These are phyloP conservation scores for Ctenochaetus hawaiiensis DNA, from an alignment of 2,797 vertebrate genomes.

Conservation along the genomic window DNA sequence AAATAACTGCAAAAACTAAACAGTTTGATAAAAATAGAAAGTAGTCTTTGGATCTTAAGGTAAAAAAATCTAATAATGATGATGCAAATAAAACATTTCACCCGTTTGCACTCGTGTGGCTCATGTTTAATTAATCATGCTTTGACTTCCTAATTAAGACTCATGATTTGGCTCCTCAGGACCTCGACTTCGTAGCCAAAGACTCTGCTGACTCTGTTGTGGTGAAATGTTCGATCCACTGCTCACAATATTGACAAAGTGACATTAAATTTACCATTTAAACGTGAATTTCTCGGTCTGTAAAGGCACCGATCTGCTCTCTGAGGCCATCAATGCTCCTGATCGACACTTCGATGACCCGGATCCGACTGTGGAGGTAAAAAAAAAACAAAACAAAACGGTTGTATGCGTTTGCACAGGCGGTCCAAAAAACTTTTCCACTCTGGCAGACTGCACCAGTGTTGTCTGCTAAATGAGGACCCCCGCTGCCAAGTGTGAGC, in stretches of 20 bases:
- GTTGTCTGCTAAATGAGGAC: slow-evolving; percentile 42
- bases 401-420: background rate
- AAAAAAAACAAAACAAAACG: background rate
- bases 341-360: slow-evolving; percentile 17
- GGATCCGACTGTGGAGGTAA: slow-evolving; percentile 16
- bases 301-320: background rate
- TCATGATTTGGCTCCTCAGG: slow-evolving; percentile 10
- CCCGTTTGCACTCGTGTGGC: slow-evolving; percentile 2
- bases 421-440: slow-evolving; percentile 41
- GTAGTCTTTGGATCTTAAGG: no score
- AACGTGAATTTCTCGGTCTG: background rate
- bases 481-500: slow-evolving; percentile 70
- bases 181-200: background rate
- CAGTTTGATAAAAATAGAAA: background rate
- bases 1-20: background rate
- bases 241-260: background rate
- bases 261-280: background rate
- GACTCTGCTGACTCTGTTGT: background rate
- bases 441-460: slow-evolving; percentile 37
- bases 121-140: slow-evolving; percentile 29
- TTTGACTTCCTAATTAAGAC: slow-evolving; percentile 25
- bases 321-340: background rate
- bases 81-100: background rate
- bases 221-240: background rate
- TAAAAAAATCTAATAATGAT: no score